Evolutionary conservation across 2,797 vertebrate species (phyloP).

Genomic region (Alouatta caraya): DNA sequence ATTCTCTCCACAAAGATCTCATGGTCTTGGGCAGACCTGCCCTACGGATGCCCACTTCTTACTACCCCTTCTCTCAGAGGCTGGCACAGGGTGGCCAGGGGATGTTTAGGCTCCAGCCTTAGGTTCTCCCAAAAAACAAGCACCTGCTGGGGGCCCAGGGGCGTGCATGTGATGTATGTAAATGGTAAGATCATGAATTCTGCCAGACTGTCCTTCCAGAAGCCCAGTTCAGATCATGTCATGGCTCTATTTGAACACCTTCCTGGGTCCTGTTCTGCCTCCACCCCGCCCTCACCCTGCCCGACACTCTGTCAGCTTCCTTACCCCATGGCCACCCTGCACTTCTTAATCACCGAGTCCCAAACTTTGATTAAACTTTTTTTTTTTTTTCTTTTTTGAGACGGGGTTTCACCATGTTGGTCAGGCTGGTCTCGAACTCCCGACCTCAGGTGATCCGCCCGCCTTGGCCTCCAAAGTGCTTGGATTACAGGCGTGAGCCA

Average conservation of each 20-base stretch:
- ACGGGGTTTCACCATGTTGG: neutral
- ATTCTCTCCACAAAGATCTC: neutral
- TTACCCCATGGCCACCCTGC: neutral
- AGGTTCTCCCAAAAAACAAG: neutral
- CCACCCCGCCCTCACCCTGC: neutral
- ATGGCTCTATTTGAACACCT: neutral
- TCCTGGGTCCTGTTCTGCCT: neutral
- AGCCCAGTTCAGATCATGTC: neutral
- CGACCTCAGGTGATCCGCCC: neutral
- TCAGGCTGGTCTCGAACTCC: neutral
- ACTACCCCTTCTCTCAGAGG: neutral
- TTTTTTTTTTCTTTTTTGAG: too few relatives aligned
- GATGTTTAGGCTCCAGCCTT: neutral
- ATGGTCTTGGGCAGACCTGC: fast-evolving
- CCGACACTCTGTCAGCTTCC: neutral
- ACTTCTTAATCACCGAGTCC: neutral
- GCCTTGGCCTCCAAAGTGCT: neutral
- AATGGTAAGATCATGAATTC: neutral
- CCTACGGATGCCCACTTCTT: fast-evolving
- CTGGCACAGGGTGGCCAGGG: neutral
- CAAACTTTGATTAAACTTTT: too few relatives aligned
- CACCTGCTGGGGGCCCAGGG: too few relatives aligned
- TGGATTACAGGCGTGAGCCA: neutral
- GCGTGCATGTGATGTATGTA: neutral
- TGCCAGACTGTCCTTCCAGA: neutral